phyloP scores from a whole-genome alignment of 2,797 vertebrate genomes.

The Gastrophryne carolinensis region DNA sequence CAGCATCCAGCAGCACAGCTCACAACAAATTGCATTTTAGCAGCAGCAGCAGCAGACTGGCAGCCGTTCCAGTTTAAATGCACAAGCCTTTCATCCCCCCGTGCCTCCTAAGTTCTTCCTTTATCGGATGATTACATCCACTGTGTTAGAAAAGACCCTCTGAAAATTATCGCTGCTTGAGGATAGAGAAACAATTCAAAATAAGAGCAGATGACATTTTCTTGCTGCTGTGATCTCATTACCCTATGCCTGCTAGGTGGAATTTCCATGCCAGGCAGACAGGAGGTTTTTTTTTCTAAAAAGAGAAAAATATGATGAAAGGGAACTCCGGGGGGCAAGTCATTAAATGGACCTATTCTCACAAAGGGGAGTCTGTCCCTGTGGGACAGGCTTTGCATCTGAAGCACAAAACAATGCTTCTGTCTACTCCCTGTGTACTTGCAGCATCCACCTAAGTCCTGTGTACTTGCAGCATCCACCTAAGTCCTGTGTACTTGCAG shows the following conservation, averaged over 20 bases:
- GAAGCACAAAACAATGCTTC: too few species aligned
- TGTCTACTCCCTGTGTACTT: too few species aligned
- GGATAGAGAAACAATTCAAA: neutral
- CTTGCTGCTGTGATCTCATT: slow-evolving; percentile 32
- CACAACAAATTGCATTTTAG: neutral
- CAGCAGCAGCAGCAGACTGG: neutral
- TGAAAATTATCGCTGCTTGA: slow-evolving; percentile 20
- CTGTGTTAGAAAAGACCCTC: neutral
- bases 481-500: too few species aligned
- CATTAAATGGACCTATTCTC: too few species aligned
- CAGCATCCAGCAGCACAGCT: neutral
- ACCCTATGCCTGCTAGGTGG: slow-evolving; percentile 23
- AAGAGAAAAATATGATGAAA: too few species aligned
- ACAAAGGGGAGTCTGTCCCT: too few species aligned
- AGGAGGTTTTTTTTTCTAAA: too few species aligned
- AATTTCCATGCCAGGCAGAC: neutral
- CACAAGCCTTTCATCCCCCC: slow-evolving; percentile 21
- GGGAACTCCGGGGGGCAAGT: too few species aligned
- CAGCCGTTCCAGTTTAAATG: slow-evolving; percentile 2
- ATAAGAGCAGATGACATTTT: slow-evolving; percentile 13
- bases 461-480: too few species aligned
- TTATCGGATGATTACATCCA: slow-evolving; percentile 34
- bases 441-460: too few species aligned
- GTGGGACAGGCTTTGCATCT: too few species aligned
- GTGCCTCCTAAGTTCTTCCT: slow-evolving; percentile 7